Evolutionary conservation across 2,888 invertebrate genomes (phyloP), one percentile per base, ranked within the genome.

Genomic region (Leucoptera coffeella): DNA sequence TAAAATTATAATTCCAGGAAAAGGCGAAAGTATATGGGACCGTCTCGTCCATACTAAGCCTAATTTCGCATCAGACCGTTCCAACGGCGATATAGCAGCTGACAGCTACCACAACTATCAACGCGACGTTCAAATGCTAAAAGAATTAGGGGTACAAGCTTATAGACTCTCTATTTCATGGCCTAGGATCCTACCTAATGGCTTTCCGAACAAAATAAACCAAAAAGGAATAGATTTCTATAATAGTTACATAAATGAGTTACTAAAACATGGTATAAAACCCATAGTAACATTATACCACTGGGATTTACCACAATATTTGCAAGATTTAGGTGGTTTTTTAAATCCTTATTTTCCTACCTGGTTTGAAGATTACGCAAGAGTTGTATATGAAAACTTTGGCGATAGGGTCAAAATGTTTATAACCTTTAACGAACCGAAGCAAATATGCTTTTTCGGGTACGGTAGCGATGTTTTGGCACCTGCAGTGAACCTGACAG

Each of bases 21-120:
- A 75, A 45, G 50, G 69, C 1, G 62, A 67, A 48, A 76, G 62
- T 29, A 77, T 79, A 32, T 81, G 81, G 82, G 82, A 82, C 45
- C 56, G 46, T 28, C 45, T 76, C 36, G 64, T 74, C 2, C 77
- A 77, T 47, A 45, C 44, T 2, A 32, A 36, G 28, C 52, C 73
- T 1, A 69, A 73, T 12, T 49, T 56, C 22, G 65, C 79, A 12
- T 43, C 28, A 3, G 73, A 78, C 36, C 41, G 56, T 10, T 64
- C 71, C 28, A 78, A 74, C 33, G 81, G 71, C 0, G 78, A 80
- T 38, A 41, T 77, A 2, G 64, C 78, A 1, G 60, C 74, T 4
- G 77, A 82, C 38, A 55, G 69, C 22, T 76, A 80, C 39, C 61
- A 78, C 43, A 73, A 73, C 38, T 78, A 74, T 43, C 61, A 72